These are phyloP conservation scores for Casuarius casuarius DNA, from an alignment of 2,113 vertebrate genomes.

Conservation along the genomic window DNA sequence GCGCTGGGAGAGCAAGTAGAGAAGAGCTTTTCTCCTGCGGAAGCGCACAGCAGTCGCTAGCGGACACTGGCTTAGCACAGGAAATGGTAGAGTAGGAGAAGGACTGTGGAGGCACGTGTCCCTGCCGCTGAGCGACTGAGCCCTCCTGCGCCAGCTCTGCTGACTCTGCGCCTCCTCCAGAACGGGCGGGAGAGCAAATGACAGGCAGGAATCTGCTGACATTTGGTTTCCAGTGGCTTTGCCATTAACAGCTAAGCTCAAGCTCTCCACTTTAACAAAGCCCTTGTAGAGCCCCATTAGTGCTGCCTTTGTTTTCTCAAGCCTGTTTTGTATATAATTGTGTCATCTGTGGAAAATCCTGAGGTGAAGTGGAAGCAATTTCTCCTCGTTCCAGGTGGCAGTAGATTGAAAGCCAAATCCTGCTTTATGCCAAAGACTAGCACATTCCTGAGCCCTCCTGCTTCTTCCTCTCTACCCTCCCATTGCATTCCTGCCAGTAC, in stretches of 20 bases:
- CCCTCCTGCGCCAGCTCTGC: not conserved
- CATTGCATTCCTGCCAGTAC: not conserved
- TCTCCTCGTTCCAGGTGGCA: constrained; percentile 52
- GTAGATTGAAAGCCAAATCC: constrained; percentile 42
- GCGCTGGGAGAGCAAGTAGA: constrained; percentile 19
- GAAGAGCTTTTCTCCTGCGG: constrained; percentile 55
- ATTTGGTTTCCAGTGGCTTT: constrained; percentile 26
- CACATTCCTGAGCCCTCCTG: not conserved
- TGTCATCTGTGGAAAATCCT: constrained; percentile 47
- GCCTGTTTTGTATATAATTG: constrained; percentile 5
- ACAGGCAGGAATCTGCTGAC: constrained; percentile 58
- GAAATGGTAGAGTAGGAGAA: constrained; percentile 12
- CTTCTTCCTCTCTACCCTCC: not conserved
- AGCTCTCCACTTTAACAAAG: constrained; percentile 20
- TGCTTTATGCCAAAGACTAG: not conserved
- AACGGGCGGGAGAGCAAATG: not conserved
- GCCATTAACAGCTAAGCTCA: constrained; percentile 24
- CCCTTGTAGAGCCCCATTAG: constrained; percentile 30
- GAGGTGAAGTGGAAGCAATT: constrained; percentile 65
- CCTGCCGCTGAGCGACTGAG: not conserved
- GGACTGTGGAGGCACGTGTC: constrained; percentile 1
- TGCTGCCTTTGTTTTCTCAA: constrained; percentile 48
- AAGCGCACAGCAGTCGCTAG: not conserved
- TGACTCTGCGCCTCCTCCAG: not conserved
- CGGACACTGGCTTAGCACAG: not conserved